A percentile compares a stretch with the other conserved stretches of the same genome.
phyloP scores from a whole-genome alignment of 2,888 invertebrate species.

The Pelosia muscerda region DNA sequence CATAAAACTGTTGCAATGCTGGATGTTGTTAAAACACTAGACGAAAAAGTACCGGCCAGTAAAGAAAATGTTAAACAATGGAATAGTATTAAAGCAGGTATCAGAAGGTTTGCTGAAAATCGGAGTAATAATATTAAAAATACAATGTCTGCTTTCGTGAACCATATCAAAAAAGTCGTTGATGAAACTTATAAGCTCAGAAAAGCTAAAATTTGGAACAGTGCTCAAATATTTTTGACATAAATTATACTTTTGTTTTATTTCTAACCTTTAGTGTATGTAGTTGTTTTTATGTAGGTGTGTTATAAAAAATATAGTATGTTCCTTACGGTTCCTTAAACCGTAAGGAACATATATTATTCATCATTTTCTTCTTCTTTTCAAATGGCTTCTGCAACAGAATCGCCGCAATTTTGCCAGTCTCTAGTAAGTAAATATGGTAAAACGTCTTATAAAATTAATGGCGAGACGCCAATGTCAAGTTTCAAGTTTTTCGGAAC shows the following conservation, averaged over 20 bases:
- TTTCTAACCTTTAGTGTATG: too few species aligned
- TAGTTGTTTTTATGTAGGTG: too few species aligned
- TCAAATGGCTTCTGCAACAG: too few species aligned
- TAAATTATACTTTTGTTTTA: not conserved
- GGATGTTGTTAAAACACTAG: constrained; percentile 43
- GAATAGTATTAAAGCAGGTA: not conserved
- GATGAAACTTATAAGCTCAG: not conserved
- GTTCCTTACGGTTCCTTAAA: too few species aligned
- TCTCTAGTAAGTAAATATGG: too few species aligned
- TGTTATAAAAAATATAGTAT: too few species aligned
- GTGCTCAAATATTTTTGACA: not conserved
- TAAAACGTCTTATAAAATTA: too few species aligned
- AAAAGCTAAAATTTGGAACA: not conserved
- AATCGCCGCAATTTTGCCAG: too few species aligned
- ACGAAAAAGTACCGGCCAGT: constrained; percentile 1
- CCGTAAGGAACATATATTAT: too few species aligned
- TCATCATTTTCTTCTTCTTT: too few species aligned
- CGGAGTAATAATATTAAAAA: not conserved
- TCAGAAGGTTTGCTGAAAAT: not conserved
- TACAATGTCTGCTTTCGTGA: not conserved
- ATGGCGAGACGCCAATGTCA: too few species aligned
- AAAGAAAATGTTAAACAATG: constrained; percentile 4
- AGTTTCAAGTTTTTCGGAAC: too few species aligned
- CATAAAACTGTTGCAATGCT: constrained; percentile 56
- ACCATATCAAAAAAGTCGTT: not conserved